Evolutionary conservation across 2,113 vertebrate species (phyloP).

Genomic region (Pleuronectes platessa): DNA sequence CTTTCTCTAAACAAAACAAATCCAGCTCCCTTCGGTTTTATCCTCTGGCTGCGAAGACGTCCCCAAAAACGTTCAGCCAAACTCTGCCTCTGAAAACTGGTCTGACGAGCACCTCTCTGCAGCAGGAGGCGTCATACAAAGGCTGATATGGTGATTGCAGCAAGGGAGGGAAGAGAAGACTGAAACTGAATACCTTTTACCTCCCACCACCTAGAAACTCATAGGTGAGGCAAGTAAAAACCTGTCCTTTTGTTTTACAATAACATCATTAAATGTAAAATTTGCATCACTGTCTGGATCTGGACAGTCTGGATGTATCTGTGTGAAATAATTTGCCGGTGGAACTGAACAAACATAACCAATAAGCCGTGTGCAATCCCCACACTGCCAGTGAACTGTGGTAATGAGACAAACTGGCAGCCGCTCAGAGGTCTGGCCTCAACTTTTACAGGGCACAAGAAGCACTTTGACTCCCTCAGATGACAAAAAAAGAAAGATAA

Average conservation of each 20-base stretch:
- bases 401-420: constrained; percentile 20
- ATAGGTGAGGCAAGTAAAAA: constrained; percentile 48
- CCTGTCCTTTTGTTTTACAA: constrained; percentile 20
- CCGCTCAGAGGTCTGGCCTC: constrained; percentile 2
- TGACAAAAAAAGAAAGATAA: constrained; percentile 5
- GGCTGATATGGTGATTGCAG: constrained; percentile 29
- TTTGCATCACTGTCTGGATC: not conserved
- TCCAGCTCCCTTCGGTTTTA: not conserved
- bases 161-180: constrained; percentile 27
- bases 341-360: constrained; percentile 11
- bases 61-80: not conserved
- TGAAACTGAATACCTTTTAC: constrained; percentile 65
- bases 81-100: constrained; percentile 52
- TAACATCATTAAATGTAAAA: not conserved
- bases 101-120: constrained; percentile 52
- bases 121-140: constrained; percentile 38
- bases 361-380: constrained; percentile 11
- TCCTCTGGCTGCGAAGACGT: not conserved
- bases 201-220: not conserved
- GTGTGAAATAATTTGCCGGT: not conserved
- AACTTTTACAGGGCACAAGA: constrained; percentile 21
- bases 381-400: constrained; percentile 25
- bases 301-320: too few species aligned
- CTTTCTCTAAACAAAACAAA: not conserved
- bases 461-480: constrained; percentile 29